Base-by-base conservation (phyloP, 1,140 invertebrate genomes). In the Rhynchophorus ferrugineus region DNA sequence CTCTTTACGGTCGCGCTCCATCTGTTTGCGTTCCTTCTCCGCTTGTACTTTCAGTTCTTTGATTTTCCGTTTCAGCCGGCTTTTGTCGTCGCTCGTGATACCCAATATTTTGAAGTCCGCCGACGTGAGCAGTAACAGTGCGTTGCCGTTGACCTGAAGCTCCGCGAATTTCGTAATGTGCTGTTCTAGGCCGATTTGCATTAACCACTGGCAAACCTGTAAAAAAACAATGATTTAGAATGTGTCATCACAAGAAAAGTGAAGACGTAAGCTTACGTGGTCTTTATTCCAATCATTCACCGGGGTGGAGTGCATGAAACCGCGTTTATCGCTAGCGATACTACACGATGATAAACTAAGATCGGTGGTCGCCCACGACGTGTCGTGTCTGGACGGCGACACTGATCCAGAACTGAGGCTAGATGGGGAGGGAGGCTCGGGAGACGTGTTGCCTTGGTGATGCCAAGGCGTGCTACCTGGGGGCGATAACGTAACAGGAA, bases 81-180 rank as follows among this genome's bases (percentile, higher is more conserved):
- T 78, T 57, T 91, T 89, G 66, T 93, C 88, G 37, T 90, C 86
- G 3, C 81, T 79, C 38, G 73, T 75, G 21, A 94, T 80, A 18
- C 89, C 89, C 29, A 93, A 75, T 49, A 81, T 78, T 76, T 96
- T 96, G 29, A 96, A 78, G 70, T 91, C 89, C 14, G 87, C 80
- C 1, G 89, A 89, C 62, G 92, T 91, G 19, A 96, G 73, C 52
- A 83, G 78, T 18, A 95, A 68, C 16, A 97, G 73, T 38, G 85
- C 81, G 17, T 79, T 75, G 7, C 94, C 94, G 64, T 87, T 86
- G 21, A 96, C 85, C 59, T 83, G 82, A 60, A 87, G 81, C 55
- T 91, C 85, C 38, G 84, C 78, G 69, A 97, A 95, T 57, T 84
- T 82, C 14, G 84, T 74, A 44, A 87, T 84, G 67, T 92, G 87